Conservation (phyloP, 2,888 invertebrate genomes). For the Zhuqinia jingwanae region DNA sequence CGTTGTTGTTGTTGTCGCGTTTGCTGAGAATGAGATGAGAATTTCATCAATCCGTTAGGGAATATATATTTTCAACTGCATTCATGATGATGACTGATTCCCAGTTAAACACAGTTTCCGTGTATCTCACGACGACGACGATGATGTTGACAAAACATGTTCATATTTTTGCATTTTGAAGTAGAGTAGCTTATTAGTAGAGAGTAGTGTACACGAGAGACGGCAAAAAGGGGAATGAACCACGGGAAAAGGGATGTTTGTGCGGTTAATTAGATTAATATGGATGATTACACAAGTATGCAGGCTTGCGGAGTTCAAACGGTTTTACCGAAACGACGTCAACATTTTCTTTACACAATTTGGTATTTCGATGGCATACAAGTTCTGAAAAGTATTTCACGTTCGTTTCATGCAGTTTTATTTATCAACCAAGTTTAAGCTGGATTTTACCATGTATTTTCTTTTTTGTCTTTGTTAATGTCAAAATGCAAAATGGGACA, state of each 20-base stretch:
- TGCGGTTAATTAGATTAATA: conserved; percentile 27
- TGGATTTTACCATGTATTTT: too few relatives aligned
- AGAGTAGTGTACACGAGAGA: neutral
- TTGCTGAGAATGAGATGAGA: neutral
- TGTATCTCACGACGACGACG: neutral
- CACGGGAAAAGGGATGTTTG: neutral
- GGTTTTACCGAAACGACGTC: neutral
- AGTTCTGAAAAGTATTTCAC: too few relatives aligned
- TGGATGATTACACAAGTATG: neutral
- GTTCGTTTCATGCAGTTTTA: too few relatives aligned
- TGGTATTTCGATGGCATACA: too few relatives aligned
- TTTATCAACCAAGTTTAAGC: too few relatives aligned
- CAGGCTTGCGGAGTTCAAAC: too few relatives aligned
- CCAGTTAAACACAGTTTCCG: neutral
- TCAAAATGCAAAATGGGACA: neutral
- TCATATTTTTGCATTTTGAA: too few relatives aligned
- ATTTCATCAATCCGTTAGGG: conserved; percentile 9
- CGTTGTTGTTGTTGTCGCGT: neutral
- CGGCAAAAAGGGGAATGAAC: conserved; percentile 26
- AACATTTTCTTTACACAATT: too few relatives aligned
- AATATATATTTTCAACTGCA: neutral
- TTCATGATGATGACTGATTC: neutral
- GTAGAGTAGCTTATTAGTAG: too few relatives aligned
- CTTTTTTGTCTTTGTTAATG: neutral
- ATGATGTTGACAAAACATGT: conserved; percentile 11